phyloP scores from a whole-genome alignment of 2,888 invertebrate genomes.

The Tiliacea citrago region DNA sequence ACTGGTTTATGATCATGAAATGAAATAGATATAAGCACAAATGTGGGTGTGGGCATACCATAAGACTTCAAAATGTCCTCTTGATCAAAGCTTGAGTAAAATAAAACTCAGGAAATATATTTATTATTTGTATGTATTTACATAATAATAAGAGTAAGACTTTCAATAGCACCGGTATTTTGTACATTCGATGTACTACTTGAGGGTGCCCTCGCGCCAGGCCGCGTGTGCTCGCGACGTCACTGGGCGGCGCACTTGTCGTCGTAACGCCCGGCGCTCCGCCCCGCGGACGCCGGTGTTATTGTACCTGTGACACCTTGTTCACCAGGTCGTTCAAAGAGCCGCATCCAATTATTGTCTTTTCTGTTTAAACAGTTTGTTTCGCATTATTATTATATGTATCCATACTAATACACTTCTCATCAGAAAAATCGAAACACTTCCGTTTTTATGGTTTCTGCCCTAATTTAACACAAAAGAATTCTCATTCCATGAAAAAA shows the following conservation, averaged over 20 bases:
- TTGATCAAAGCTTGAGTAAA: slow-evolving; percentile 8
- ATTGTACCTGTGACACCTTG: too few relatives aligned
- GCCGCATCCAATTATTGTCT: neutral
- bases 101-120: neutral
- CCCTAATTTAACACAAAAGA: too few relatives aligned
- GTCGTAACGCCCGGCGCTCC: neutral
- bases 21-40: neutral
- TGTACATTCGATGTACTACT: slow-evolving; percentile 1
- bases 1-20: neutral
- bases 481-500: too few relatives aligned
- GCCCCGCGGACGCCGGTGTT: too few relatives aligned
- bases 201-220: neutral
- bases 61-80: neutral
- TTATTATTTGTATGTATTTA: slow-evolving; percentile 12
- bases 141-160: neutral
- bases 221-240: neutral
- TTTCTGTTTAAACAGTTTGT: slow-evolving; percentile 24
- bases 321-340: neutral
- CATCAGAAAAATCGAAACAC: too few relatives aligned
- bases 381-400: slow-evolving; percentile 7
- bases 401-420: too few relatives aligned
- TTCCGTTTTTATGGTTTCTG: too few relatives aligned
- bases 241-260: slow-evolving; percentile 26
- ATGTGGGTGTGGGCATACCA: neutral
- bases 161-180: neutral